A percentile compares a stretch with the other conserved stretches of the same genome.
These are phyloP conservation scores for Caenorhabditis sp. DNA, from an alignment of 2,888 invertebrate species.

Conservation along the genomic window DNA sequence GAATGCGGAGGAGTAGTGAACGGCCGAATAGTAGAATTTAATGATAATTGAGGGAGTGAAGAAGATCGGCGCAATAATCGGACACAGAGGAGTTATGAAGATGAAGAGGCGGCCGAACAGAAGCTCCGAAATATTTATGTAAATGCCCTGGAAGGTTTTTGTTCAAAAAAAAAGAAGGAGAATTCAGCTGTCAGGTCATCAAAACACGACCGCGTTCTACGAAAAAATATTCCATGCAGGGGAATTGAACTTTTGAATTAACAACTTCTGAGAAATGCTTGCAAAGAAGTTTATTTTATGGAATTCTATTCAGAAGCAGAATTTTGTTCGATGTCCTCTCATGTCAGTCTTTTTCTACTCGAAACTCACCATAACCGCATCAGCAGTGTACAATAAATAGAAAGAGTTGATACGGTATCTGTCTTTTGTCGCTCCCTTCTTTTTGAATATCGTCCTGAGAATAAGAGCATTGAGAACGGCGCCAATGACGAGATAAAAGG, in stretches of 20 bases:
- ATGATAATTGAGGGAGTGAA: conserved; percentile 23
- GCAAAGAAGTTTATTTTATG: too few species aligned
- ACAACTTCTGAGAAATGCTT: too few species aligned
- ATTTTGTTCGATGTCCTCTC: too few species aligned
- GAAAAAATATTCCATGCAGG: too few species aligned
- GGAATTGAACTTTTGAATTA: too few species aligned
- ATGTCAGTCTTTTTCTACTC: too few species aligned
- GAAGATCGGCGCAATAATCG: conserved; percentile 21
- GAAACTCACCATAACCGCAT: conserved; percentile 25
- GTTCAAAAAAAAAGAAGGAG: too few species aligned
- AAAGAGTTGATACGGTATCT: conserved; percentile 22
- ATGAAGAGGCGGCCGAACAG: conserved; percentile 29
- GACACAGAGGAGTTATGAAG: conserved; percentile 26
- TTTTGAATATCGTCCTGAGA: conserved; percentile 16
- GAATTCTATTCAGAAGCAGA: too few species aligned
- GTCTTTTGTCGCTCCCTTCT: too few species aligned
- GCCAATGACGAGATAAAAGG: conserved; percentile 26
- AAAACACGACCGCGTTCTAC: too few species aligned
- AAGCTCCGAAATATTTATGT: conserved; percentile 25
- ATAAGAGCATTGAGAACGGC: conserved; percentile 24
- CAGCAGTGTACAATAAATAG: conserved; percentile 22
- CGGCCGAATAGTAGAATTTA: conserved; percentile 21
- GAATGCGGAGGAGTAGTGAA: conserved; percentile 25
- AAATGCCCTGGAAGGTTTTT: conserved; percentile 16
- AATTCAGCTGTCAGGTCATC: too few species aligned